These are phyloP conservation scores for Ctenopoma multispine DNA, from an alignment of 2,797 vertebrate genomes.

Conservation along the genomic window DNA sequence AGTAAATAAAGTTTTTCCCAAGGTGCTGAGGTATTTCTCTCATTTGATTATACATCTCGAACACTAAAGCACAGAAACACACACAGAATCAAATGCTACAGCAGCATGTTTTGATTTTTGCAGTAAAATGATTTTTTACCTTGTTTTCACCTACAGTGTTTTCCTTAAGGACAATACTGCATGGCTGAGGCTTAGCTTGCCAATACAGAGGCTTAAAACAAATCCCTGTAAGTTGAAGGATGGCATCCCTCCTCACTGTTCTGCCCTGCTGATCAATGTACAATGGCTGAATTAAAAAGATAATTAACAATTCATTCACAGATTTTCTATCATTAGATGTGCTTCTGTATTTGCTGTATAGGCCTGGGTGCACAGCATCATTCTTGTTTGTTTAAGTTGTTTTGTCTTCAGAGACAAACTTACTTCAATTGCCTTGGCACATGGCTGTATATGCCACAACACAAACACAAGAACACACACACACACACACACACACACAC, in stretches of 20 bases:
- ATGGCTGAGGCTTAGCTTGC: slow-evolving; percentile 12
- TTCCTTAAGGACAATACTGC: slow-evolving; percentile 38
- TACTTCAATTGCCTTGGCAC: slow-evolving; percentile 8
- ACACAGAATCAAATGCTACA: not conserved
- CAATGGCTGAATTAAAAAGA: slow-evolving; percentile 11
- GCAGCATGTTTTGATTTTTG: not conserved
- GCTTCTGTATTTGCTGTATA: slow-evolving; percentile 9
- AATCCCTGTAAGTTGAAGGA: slow-evolving; percentile 33
- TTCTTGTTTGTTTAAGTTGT: slow-evolving; percentile 17
- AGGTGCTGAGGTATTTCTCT: not conserved
- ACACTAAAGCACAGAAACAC: not conserved
- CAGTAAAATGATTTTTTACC: not conserved
- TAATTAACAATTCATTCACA: slow-evolving; percentile 48
- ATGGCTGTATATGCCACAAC: slow-evolving; percentile 1
- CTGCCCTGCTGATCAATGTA: slow-evolving; percentile 12
- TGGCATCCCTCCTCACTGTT: slow-evolving; percentile 13
- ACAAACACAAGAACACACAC: not conserved
- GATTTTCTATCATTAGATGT: slow-evolving; percentile 17
- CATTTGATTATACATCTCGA: not conserved
- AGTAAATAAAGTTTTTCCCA: not conserved
- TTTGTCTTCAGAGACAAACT: slow-evolving; percentile 11
- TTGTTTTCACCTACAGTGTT: slow-evolving; percentile 13
- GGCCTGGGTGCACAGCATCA: slow-evolving; percentile 1
- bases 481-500: slow-evolving; percentile 1
- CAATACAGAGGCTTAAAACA: slow-evolving; percentile 4